Percentiles rank a stretch among this genome's conserved stretches.
These are phyloP conservation scores for Syngnathoides biaculeatus DNA, from an alignment of 2,113 vertebrate species.

Conservation along the genomic window DNA sequence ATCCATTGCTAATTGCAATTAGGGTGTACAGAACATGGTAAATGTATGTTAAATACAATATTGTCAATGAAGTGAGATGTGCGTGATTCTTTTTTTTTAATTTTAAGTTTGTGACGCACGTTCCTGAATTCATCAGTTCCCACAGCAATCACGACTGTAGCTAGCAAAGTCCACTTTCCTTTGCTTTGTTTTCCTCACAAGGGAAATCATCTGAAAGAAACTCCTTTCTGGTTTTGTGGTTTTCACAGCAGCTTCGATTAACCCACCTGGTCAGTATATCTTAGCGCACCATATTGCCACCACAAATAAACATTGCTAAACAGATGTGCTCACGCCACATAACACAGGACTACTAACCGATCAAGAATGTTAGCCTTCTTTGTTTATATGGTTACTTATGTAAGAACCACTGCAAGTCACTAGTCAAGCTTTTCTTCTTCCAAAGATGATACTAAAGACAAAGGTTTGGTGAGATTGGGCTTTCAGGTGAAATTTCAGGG, in stretches of 20 bases:
- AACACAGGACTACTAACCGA: no score
- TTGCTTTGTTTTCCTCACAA: slow-evolving; percentile 10
- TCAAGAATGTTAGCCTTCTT: no score
- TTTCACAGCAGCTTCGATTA: background rate
- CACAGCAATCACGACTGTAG: slow-evolving; percentile 47
- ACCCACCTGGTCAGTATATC: no score
- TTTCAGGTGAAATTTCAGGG: no score
- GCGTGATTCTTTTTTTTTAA: slow-evolving; percentile 73
- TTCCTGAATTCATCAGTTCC: background rate
- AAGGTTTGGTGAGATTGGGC: no score
- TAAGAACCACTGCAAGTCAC: no score
- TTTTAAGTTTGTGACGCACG: background rate
- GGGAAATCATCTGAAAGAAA: slow-evolving; percentile 48
- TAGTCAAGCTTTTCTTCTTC: no score
- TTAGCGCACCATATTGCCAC: no score
- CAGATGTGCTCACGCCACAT: no score
- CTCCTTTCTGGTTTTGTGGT: slow-evolving; percentile 18
- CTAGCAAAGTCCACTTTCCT: slow-evolving; percentile 7
- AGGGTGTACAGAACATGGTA: slow-evolving; percentile 65
- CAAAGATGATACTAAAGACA: no score
- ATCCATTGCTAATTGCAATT: slow-evolving; percentile 60
- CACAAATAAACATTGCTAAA: no score
- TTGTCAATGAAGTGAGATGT: slow-evolving; percentile 84
- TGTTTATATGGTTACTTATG: no score
- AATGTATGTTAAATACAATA: slow-evolving; percentile 80